Evolutionary conservation across 2,797 vertebrate genomes (phyloP).

Genomic region (Sandelia bainsii): DNA sequence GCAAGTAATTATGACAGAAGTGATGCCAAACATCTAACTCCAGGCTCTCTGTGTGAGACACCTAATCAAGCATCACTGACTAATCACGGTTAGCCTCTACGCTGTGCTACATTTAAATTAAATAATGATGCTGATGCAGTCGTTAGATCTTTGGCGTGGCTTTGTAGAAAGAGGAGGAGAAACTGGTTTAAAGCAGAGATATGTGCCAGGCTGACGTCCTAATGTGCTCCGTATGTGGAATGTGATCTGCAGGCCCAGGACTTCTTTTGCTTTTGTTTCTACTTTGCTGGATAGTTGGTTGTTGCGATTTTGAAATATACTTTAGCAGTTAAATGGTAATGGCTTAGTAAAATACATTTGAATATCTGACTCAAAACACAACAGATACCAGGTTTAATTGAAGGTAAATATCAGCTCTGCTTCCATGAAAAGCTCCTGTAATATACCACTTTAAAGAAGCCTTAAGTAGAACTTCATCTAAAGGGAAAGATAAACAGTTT

Average conservation of each 20-base stretch:
- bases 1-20: not conserved
- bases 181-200: slow-evolving; percentile 51
- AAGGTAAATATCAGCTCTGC: not conserved
- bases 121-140: slow-evolving; percentile 3
- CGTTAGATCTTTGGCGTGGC: slow-evolving; percentile 8
- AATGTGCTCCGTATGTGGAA: slow-evolving; percentile 87
- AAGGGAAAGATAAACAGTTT: slow-evolving; percentile 5
- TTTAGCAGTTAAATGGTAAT: slow-evolving; percentile 1
- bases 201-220: slow-evolving; percentile 56
- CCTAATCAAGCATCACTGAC: slow-evolving; percentile 6
- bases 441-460: not conserved
- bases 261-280: slow-evolving; percentile 70
- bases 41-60: not conserved
- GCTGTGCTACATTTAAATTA: slow-evolving; percentile 1
- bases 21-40: not conserved
- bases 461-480: not conserved
- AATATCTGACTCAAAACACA: not conserved
- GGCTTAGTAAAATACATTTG: not conserved
- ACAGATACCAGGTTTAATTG: not conserved
- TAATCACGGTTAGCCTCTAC: not conserved
- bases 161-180: slow-evolving; percentile 27
- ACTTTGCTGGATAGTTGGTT: slow-evolving; percentile 30
- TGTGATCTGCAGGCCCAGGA: slow-evolving; percentile 67
- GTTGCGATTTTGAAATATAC: slow-evolving; percentile 24
- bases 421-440: slow-evolving; percentile 1